These are phyloP conservation scores for Drosophila saltans DNA, from an alignment of 1,140 invertebrate species.

Conservation along the genomic window DNA sequence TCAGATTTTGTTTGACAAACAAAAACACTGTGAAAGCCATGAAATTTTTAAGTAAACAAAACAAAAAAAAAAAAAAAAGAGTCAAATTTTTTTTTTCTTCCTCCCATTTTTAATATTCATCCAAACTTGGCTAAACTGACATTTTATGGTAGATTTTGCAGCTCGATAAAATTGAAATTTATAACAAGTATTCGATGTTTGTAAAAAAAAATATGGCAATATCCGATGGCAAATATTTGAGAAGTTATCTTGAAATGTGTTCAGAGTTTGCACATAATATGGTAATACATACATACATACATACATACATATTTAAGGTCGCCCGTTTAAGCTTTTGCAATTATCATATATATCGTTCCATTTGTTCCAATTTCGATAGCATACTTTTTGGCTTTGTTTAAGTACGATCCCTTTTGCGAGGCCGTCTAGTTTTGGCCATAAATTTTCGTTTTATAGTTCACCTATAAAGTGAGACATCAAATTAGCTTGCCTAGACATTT, in stretches of 20 bases:
- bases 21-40: conserved; percentile 35
- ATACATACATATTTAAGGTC: not conserved
- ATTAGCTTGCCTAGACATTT: conserved; percentile 48
- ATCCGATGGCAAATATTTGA: no score
- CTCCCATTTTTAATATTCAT: not conserved
- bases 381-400: conserved; percentile 6
- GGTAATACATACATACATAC: not conserved
- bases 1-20: conserved; percentile 18
- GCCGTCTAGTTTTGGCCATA: conserved; percentile 19
- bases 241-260: no score
- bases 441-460: conserved; percentile 50
- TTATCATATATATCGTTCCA: not conserved
- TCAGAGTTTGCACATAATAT: no score
- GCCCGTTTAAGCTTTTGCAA: not conserved
- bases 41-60: conserved; percentile 49
- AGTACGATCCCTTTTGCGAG: not conserved
- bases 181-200: not conserved
- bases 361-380: not conserved
- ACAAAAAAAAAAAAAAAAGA: not conserved
- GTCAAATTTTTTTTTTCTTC: not conserved
- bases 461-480: conserved; percentile 55
- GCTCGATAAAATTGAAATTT: conserved; percentile 3
- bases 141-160: not conserved
- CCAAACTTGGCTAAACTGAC: not conserved
- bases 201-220: no score